Evolutionary conservation across 53 echinoderm and acorn worm genomes (phyloP).

Genomic region (Temnopleurus reevesii): DNA sequence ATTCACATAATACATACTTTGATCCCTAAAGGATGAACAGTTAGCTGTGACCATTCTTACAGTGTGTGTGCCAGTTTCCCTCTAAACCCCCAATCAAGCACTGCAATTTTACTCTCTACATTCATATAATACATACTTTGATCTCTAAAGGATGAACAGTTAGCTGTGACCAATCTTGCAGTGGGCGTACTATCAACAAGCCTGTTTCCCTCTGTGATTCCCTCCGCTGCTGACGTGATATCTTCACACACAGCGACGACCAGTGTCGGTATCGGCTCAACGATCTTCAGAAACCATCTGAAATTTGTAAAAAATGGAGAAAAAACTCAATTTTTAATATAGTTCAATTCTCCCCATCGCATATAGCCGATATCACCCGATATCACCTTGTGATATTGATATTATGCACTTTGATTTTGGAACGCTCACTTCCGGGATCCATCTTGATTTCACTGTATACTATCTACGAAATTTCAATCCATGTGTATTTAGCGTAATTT

Average conservation of each 20-base stretch:
- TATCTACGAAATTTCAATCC: too few species aligned
- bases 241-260: conserved; percentile 86
- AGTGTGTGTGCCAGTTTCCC: conserved; percentile 44
- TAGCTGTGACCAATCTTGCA: conserved; percentile 64
- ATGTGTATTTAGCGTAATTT: too few species aligned
- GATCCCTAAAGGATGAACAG: conserved; percentile 14
- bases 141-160: conserved; percentile 41
- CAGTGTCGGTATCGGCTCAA: conserved; percentile 67
- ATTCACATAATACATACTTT: conserved; percentile 1
- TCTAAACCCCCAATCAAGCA: background rate
- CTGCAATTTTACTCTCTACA: background rate
- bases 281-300: conserved; percentile 68
- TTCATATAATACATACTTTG: conserved; percentile 50
- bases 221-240: conserved; percentile 68
- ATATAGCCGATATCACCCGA: too few species aligned
- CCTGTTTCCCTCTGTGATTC: conserved; percentile 66
- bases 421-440: too few species aligned
- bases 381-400: too few species aligned
- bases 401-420: too few species aligned
- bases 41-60: conserved; percentile 63
- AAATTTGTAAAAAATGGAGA: background rate
- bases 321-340: background rate
- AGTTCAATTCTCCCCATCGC: too few species aligned
- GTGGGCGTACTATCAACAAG: conserved; percentile 65
- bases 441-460: too few species aligned